phyloP scores from a whole-genome alignment of 2,113 vertebrate genomes.

The Semicossyphus pulcher region DNA sequence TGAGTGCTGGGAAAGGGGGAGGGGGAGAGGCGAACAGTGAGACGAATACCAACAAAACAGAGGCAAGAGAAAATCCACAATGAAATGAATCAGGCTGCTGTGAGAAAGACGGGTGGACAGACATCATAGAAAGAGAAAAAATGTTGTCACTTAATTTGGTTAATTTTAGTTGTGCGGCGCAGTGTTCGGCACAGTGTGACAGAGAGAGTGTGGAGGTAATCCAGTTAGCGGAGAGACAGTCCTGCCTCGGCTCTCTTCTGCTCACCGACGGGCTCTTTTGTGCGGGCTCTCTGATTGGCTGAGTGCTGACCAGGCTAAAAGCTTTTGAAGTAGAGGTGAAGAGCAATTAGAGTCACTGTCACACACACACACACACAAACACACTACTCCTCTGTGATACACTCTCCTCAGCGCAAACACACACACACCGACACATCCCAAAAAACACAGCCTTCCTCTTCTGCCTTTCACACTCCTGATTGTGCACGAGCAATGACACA shows the following conservation, averaged over 20 bases:
- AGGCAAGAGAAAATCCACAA: slow-evolving; percentile 15
- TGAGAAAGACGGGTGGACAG: slow-evolving; percentile 7
- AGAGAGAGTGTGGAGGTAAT: slow-evolving; percentile 62
- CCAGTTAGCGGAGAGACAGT: slow-evolving; percentile 68
- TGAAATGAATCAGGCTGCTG: slow-evolving; percentile 24
- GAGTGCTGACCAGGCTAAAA: slow-evolving; percentile 79
- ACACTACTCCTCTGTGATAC: background rate
- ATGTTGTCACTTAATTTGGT: slow-evolving; percentile 63
- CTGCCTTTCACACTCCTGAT: background rate
- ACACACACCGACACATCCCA: slow-evolving; percentile 2
- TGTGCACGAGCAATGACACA: background rate
- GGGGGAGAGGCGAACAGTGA: background rate
- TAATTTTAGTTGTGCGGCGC: slow-evolving; percentile 46
- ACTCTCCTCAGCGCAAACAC: slow-evolving; percentile 20
- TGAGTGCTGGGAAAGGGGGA: slow-evolving; percentile 34
- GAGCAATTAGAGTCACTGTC: slow-evolving; percentile 79
- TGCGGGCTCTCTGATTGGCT: slow-evolving; percentile 59
- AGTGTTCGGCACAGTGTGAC: slow-evolving; percentile 32
- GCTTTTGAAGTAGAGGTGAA: slow-evolving; percentile 83
- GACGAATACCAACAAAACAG: background rate
- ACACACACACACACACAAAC: slow-evolving; percentile 24
- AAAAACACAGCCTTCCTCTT: slow-evolving; percentile 10
- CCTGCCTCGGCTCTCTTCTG: slow-evolving; percentile 39
- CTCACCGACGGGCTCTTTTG: slow-evolving; percentile 52
- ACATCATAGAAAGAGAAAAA: slow-evolving; percentile 22